These are phyloP conservation scores for Lepus americanus DNA, from an alignment of 2,113 vertebrate genomes.

Conservation along the genomic window DNA sequence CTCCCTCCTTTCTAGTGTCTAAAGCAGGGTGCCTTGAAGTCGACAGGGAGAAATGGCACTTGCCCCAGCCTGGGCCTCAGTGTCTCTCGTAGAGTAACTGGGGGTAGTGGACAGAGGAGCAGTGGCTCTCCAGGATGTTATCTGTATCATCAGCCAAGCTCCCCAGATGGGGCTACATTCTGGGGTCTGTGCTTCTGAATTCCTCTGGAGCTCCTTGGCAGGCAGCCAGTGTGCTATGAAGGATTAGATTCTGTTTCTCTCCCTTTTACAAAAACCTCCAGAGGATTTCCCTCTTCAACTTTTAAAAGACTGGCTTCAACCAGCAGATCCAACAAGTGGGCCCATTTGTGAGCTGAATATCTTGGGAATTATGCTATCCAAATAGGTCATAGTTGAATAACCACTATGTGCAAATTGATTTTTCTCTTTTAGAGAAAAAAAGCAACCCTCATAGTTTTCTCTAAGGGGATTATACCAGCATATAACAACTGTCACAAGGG, in stretches of 20 bases:
- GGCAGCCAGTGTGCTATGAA: slow-evolving; percentile 51
- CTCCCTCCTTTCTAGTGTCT: not conserved
- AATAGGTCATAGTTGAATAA: slow-evolving; percentile 68
- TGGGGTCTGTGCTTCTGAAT: slow-evolving; percentile 54
- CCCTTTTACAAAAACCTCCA: slow-evolving; percentile 34
- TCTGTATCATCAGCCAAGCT: not conserved
- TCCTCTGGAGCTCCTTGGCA: slow-evolving; percentile 63
- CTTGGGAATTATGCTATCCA: slow-evolving; percentile 65
- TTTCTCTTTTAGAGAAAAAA: slow-evolving; percentile 34
- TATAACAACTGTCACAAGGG: slow-evolving; percentile 63
- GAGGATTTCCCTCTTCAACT: slow-evolving; percentile 62
- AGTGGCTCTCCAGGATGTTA: not conserved
- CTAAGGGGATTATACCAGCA: not conserved
- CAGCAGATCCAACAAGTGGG: slow-evolving; percentile 68
- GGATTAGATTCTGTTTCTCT: slow-evolving; percentile 69
- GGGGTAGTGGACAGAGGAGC: accelerated
- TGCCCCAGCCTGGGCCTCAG: accelerated
- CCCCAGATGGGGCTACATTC: slow-evolving; percentile 36
- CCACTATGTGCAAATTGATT: slow-evolving; percentile 65
- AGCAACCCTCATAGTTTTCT: slow-evolving; percentile 7
- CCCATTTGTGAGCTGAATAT: slow-evolving; percentile 58
- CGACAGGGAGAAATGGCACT: not conserved
- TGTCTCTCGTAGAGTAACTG: not conserved
- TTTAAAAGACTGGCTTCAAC: slow-evolving; percentile 65
- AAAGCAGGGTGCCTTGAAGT: not conserved